Percentiles rank a stretch among this genome's conserved stretches.
Evolutionary conservation across 2,888 invertebrate species (phyloP).

Genomic region (Cremastinae sp.): DNA sequence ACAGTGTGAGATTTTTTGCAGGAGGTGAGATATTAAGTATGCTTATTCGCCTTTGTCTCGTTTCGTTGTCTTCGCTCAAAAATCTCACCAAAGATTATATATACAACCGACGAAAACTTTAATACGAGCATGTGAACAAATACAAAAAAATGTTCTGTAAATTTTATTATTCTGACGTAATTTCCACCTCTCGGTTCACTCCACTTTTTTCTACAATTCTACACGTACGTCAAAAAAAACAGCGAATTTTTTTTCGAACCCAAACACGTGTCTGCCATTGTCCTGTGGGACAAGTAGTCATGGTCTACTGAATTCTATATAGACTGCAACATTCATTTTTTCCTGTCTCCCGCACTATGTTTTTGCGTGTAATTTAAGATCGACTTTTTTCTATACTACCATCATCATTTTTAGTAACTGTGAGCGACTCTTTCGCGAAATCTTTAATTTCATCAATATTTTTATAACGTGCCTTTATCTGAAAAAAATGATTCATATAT

Average conservation of each 20-base stretch:
- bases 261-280: constrained; percentile 25
- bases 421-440: no score
- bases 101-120: no score
- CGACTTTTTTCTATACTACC: no score
- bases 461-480: no score
- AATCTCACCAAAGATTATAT: no score
- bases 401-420: no score
- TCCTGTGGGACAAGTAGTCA: constrained; percentile 62
- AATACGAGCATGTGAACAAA: not conserved
- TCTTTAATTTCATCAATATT: no score
- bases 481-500: no score
- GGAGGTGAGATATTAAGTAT: constrained; percentile 64
- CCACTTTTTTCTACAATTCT: not conserved
- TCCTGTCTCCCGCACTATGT: not conserved
- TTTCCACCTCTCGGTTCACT: not conserved
- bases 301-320: constrained; percentile 68
- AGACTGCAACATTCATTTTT: constrained; percentile 41
- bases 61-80: constrained; percentile 50
- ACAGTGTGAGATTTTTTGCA: constrained; percentile 57
- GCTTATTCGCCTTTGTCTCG: no score
- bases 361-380: not conserved
- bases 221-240: not conserved
- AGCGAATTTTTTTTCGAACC: constrained; percentile 3
- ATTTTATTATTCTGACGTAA: not conserved
- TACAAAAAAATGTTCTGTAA: not conserved